Conservation (phyloP, 2,888 invertebrate genomes). For the Brenthis hecate region DNA sequence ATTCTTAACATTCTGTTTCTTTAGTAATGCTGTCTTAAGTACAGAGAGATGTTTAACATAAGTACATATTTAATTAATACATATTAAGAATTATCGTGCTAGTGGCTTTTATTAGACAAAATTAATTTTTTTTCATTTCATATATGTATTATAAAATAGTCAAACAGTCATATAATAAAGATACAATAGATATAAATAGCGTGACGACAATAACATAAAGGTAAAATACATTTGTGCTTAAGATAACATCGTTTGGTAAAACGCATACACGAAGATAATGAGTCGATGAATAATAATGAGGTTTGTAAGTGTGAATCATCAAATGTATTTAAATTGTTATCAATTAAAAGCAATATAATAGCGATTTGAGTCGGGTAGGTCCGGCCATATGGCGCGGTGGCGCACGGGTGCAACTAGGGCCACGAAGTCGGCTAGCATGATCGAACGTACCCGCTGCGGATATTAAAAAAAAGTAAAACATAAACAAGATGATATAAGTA, state of each 20-base stretch:
- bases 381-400: slow-evolving; percentile 69
- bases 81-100: no score
- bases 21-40: no score
- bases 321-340: slow-evolving; percentile 83
- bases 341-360: slow-evolving; percentile 83
- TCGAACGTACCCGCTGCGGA: background rate
- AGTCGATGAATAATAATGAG: slow-evolving; percentile 82
- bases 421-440: slow-evolving; percentile 44
- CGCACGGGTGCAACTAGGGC: slow-evolving; percentile 63
- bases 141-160: no score
- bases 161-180: slow-evolving; percentile 1
- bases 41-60: no score
- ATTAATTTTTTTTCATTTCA: no score
- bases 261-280: slow-evolving; percentile 77
- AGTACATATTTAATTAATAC: no score
- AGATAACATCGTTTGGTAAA: slow-evolving; percentile 73
- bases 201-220: slow-evolving; percentile 72
- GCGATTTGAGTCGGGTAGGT: slow-evolving; percentile 77
- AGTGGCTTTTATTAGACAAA: no score
- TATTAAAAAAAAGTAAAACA: no score
- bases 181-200: slow-evolving; percentile 51
- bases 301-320: slow-evolving; percentile 81
- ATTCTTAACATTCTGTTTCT: no score
- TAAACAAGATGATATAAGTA: no score
- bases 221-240: slow-evolving; percentile 75